These are phyloP conservation scores for Hylaea fasciaria DNA, from an alignment of 2,888 invertebrate genomes.

Conservation along the genomic window DNA sequence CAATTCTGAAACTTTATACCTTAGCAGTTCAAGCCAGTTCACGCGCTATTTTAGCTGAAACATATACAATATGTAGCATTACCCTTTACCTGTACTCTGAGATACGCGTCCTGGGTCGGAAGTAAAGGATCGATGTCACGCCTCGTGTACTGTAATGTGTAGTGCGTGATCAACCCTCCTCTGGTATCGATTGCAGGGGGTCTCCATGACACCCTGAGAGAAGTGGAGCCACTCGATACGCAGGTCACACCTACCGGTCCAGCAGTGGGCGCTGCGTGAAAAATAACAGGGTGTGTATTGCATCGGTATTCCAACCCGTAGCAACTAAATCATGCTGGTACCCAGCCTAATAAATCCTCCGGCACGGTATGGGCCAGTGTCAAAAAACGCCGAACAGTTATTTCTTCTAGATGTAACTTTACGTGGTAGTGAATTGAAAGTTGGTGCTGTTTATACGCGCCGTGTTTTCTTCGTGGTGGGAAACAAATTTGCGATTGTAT, in stretches of 20 bases:
- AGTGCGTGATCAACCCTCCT: slow-evolving; percentile 86
- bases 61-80: background rate
- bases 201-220: slow-evolving; percentile 90
- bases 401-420: no score
- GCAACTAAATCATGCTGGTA: background rate
- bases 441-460: no score
- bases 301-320: background rate
- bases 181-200: slow-evolving; percentile 87
- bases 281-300: slow-evolving; percentile 20
- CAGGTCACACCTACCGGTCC: slow-evolving; percentile 90
- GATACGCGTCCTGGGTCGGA: slow-evolving; percentile 72
- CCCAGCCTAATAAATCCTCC: no score
- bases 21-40: background rate
- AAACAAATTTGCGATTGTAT: no score
- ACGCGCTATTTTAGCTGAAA: background rate
- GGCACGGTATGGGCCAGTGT: no score
- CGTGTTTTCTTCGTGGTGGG: no score
- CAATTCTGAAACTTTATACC: no score
- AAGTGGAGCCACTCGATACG: slow-evolving; percentile 89
- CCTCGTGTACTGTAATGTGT: slow-evolving; percentile 76
- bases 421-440: no score
- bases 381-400: no score
- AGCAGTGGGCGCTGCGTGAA: slow-evolving; percentile 87
- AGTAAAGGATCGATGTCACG: slow-evolving; percentile 72
- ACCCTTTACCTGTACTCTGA: slow-evolving; percentile 70